Conservation (phyloP, 2,888 invertebrate species). For the Eudemis profundana region DNA sequence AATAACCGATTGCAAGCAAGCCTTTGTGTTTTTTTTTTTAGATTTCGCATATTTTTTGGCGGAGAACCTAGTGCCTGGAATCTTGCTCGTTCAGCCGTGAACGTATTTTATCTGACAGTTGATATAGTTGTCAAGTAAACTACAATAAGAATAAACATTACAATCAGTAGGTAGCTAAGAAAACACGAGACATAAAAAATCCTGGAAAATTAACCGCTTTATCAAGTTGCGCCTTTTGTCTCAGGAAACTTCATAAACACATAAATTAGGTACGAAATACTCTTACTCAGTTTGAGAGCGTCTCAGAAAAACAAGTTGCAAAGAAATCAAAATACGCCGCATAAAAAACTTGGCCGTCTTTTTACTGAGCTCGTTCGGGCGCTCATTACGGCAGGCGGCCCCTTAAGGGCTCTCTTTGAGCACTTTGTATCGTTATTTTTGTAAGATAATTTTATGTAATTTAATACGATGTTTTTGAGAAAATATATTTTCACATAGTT, state of each 20-base stretch:
- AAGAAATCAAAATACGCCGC: not conserved
- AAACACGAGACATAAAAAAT: too few species aligned
- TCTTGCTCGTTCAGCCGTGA: too few species aligned
- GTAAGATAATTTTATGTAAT: conserved; percentile 19
- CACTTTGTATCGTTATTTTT: conserved; percentile 33
- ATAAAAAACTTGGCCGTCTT: conserved; percentile 33
- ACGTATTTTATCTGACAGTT: too few species aligned
- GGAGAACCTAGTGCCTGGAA: too few species aligned
- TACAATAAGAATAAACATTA: too few species aligned
- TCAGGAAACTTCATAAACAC: not conserved
- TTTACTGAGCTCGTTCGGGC: conserved; percentile 1
- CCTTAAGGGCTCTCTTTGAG: conserved; percentile 19
- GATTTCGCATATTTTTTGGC: too few species aligned
- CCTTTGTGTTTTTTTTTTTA: too few species aligned
- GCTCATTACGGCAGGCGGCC: conserved; percentile 24
- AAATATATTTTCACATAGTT: not conserved
- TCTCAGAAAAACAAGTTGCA: conserved; percentile 12
- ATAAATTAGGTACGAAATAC: not conserved
- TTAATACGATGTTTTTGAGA: conserved; percentile 1
- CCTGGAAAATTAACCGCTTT: too few species aligned
- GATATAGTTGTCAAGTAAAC: too few species aligned
- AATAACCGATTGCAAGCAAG: too few species aligned
- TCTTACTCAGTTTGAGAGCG: not conserved
- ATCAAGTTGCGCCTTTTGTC: too few species aligned
- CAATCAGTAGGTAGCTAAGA: too few species aligned